Evolutionary conservation across 2,797 vertebrate genomes (phyloP).

Genomic region (Lutjanus campechanus): DNA sequence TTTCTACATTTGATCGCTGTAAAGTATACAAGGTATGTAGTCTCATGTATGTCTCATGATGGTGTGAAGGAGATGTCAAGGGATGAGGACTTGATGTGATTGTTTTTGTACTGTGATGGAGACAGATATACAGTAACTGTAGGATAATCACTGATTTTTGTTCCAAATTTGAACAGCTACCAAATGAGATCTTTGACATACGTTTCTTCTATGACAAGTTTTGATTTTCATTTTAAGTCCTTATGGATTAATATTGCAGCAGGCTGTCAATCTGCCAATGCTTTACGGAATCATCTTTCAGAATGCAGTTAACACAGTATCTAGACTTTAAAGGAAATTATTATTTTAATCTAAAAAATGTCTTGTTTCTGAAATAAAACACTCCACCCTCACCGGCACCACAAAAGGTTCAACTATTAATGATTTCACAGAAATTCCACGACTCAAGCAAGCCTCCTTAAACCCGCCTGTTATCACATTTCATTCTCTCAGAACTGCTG

Average conservation of each 20-base stretch:
- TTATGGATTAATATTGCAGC: conserved; percentile 25
- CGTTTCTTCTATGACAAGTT: neutral
- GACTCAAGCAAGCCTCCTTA: conserved; percentile 37
- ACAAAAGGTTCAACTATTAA: conserved; percentile 44
- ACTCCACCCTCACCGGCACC: conserved; percentile 36
- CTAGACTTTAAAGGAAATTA: conserved; percentile 10
- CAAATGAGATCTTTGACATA: conserved; percentile 38
- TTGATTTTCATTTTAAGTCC: neutral
- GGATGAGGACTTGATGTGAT: conserved; percentile 48
- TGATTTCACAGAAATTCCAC: conserved; percentile 39
- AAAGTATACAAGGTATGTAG: conserved; percentile 66
- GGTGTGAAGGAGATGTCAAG: conserved; percentile 38
- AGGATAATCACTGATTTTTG: conserved; percentile 40
- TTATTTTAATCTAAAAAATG: conserved; percentile 16
- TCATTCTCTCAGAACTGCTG: conserved; percentile 16
- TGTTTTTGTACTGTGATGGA: conserved; percentile 48
- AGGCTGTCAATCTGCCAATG: conserved; percentile 24
- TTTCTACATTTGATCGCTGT: conserved; percentile 72
- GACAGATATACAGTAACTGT: conserved; percentile 40
- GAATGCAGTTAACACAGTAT: conserved; percentile 32
- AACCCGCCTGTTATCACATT: conserved; percentile 50
- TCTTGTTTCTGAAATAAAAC: conserved; percentile 35
- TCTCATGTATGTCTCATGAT: conserved; percentile 59
- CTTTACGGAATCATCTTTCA: conserved; percentile 42
- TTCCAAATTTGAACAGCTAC: conserved; percentile 54